Base-by-base conservation (phyloP, 2,888 invertebrate species). In the Dryococelus australis region DNA sequence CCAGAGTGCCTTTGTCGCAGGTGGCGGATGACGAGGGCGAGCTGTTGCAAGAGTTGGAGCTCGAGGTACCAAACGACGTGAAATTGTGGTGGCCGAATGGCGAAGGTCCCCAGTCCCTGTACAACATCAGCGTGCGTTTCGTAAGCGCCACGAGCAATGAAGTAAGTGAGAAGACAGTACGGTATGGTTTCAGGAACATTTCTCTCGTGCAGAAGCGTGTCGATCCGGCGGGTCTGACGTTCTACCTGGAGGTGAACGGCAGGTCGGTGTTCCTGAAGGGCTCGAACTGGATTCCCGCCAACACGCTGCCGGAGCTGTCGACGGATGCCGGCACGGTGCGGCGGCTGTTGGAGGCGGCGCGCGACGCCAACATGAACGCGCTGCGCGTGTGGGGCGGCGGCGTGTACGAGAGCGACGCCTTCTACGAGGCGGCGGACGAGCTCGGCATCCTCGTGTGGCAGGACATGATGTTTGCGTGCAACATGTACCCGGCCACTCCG, bases 361-460 rank as follows among this genome's bases (percentile, higher is more conserved):
- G 94, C 89, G 95, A 96, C 13, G 95, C 96, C 0, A 95, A 99
- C 91, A 98, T 98, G 97, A 97, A 97, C 91, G 97, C 98, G 96
- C 92, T 99, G 24, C 94, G 99, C n/a, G 97, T 99, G 0, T 99
- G 99, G 99, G 99, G 99, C 43, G 99, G 99, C n/a, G 99, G 99
- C 0, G 93, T 98, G 0, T 99, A 99, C 91, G 99, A 99, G 91
- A 95, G 96, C 0, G 97, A 99, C 90, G 94, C 95, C 87, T 99
- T 99, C 92, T 99, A 99, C 92, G 93, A 96, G 87, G 92, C 96
- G 65, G 97, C 98, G 87, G 99, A 99, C 91, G 94, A 96, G 91
- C 93, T 97, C 86, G 99, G 99, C 0, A 96, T 99, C 85, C 93
- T 99, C 90, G 95, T 99, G 87, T 99, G 99, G 99, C 99, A 99